Evolutionary conservation across 2,113 vertebrate genomes (phyloP), one percentile per base, ranked within the genome.

Genomic region (Himantopus leucocephalus): DNA sequence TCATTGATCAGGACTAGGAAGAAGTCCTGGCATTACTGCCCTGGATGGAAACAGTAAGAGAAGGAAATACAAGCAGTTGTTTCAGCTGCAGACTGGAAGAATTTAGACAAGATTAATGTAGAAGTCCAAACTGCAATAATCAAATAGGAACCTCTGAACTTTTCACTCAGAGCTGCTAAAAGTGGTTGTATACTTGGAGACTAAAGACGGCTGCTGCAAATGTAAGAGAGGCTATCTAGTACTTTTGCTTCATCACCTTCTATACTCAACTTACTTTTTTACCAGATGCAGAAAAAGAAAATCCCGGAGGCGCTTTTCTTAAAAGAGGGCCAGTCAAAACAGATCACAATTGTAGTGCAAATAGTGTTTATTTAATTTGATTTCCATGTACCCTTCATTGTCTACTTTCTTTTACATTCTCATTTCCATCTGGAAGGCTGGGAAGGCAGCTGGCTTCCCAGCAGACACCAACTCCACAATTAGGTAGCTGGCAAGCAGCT

Each of bases 401-500:
- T 90, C 96, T 92, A 67, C 78, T 82, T 88, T 92, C 82, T 56
- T 78, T 75, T 64, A 35, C 83, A 4, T 9, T 94, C 72, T 72
- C 58, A 56, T 90, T 93, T 96, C 96, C 87, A 93, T 94, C 82
- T 94, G 92, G 90, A 93, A 89, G 76, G 58, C 92, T 76, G 68
- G 87, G 92, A 58, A 93, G 85, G 94, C 93, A 95, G 88, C 83
- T 96, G 96, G 85, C 89, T 91, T 91, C 90, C 92, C 96, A 97
- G 95, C 94, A 96, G 96, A 91, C 55, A 91, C 91, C 85, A 82
- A 59, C 67, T 95, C 89, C 63, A 85, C 94, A 95, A 91, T 97
- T 93, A 96, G 72, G 79, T 67, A 92, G 83, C 95, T 97, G 97
- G 95, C 96, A 98, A 72, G 90, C 70, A 82, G 79, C 34, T 81